These are phyloP conservation scores for Scaptomyza parva DNA, from an alignment of 2,888 invertebrate genomes.

Conservation along the genomic window DNA sequence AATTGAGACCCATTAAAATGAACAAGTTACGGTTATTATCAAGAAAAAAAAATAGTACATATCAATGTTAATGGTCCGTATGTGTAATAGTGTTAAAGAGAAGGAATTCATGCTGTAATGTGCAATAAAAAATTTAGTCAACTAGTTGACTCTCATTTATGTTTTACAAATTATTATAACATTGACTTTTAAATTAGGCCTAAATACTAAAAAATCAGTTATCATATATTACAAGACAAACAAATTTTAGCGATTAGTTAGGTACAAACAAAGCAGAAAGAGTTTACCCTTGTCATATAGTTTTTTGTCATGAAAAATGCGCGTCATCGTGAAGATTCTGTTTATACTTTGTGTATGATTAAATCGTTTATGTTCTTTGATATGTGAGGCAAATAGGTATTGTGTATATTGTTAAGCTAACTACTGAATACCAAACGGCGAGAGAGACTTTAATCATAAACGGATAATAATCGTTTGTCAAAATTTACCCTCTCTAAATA, in stretches of 20 bases:
- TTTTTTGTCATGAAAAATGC: no score
- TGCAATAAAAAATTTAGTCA: neutral
- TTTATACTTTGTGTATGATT: no score
- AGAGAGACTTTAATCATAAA: neutral
- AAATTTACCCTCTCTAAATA: slow-evolving; percentile 21
- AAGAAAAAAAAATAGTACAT: neutral
- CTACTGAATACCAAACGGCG: neutral
- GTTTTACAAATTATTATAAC: no score
- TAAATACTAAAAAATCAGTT: no score
- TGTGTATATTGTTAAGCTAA: slow-evolving; percentile 6
- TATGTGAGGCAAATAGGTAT: neutral
- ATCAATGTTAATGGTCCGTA: neutral
- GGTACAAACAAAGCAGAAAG: no score
- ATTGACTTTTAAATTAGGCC: no score
- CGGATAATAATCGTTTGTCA: slow-evolving; percentile 2
- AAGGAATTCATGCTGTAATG: neutral
- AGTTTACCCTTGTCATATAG: no score
- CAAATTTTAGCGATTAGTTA: no score
- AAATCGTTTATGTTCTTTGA: neutral
- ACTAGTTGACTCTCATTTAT: neutral
- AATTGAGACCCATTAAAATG: slow-evolving; percentile 45
- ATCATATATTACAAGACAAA: no score
- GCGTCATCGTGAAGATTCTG: no score
- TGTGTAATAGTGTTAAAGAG: no score
- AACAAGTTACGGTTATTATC: slow-evolving; percentile 35